phyloP scores from a whole-genome alignment of 2,888 invertebrate genomes.

The Ectemnius cavifrons region DNA sequence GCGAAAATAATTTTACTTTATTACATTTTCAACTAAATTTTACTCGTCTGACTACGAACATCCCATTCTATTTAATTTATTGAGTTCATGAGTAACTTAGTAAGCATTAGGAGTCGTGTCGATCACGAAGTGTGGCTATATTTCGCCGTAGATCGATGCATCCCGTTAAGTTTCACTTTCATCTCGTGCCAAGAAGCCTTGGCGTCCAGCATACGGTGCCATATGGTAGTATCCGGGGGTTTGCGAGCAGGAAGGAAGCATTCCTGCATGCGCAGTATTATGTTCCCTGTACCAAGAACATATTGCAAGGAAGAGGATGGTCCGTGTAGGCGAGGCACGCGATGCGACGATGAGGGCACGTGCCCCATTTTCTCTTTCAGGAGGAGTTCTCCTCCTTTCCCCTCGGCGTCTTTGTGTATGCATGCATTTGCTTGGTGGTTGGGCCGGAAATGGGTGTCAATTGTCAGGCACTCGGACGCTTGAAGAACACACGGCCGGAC shows the following conservation, averaged over 20 bases:
- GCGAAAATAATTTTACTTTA: too few relatives aligned
- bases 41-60: too few relatives aligned
- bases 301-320: slow-evolving; percentile 54
- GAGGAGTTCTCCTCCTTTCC: slow-evolving; percentile 30
- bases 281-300: slow-evolving; percentile 61
- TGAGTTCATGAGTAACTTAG: too few relatives aligned
- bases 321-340: slow-evolving; percentile 54
- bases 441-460: slow-evolving; percentile 69
- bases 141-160: slow-evolving; percentile 22
- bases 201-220: slow-evolving; percentile 40
- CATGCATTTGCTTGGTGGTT: slow-evolving; percentile 7
- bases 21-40: too few relatives aligned
- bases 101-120: too few relatives aligned
- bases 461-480: slow-evolving; percentile 60
- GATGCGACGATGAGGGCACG: slow-evolving; percentile 64
- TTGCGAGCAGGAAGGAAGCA: slow-evolving; percentile 65
- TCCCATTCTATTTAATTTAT: too few relatives aligned
- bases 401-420: slow-evolving; percentile 38
- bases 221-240: slow-evolving; percentile 54
- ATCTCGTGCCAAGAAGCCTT: slow-evolving; percentile 53
- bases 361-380: slow-evolving; percentile 55
- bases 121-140: not conserved
- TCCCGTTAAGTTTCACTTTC: slow-evolving; percentile 52
- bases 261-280: slow-evolving; percentile 65
- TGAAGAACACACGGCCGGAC: slow-evolving; percentile 39